Evolutionary conservation across 2,113 vertebrate genomes (phyloP).

Genomic region (Meleagris gallopavo): DNA sequence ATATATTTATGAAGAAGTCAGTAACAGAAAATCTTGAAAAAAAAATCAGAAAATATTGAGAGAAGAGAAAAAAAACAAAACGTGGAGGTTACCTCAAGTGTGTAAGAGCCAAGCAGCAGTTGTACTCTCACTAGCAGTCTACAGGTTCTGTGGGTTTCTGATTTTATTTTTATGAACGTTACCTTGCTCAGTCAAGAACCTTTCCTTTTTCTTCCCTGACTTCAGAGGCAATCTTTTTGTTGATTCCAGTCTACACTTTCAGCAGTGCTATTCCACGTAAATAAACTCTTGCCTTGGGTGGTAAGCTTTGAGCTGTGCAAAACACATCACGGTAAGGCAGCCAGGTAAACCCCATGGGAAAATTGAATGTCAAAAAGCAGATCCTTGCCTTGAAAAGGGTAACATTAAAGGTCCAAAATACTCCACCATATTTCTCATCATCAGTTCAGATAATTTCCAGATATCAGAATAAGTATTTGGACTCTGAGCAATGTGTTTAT

Average conservation of each 20-base stretch:
- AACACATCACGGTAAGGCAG: background rate
- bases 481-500: background rate
- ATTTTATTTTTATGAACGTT: background rate
- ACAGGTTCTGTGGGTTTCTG: background rate
- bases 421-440: background rate
- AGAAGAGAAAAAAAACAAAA: background rate
- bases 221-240: background rate
- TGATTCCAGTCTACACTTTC: background rate
- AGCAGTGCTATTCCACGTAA: background rate
- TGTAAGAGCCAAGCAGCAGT: background rate
- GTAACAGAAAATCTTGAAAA: background rate
- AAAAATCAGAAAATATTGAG: background rate
- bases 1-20: background rate
- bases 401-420: background rate
- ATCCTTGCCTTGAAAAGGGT: background rate
- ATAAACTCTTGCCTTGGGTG: background rate
- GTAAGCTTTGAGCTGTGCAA: background rate
- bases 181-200: background rate
- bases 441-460: background rate
- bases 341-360: background rate
- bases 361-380: background rate
- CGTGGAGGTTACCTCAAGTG: accelerated
- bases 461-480: background rate
- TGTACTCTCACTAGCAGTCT: background rate
- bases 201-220: background rate